These are phyloP conservation scores for Tuberolachnus salignus DNA, from an alignment of 2,888 invertebrate genomes.

Conservation along the genomic window DNA sequence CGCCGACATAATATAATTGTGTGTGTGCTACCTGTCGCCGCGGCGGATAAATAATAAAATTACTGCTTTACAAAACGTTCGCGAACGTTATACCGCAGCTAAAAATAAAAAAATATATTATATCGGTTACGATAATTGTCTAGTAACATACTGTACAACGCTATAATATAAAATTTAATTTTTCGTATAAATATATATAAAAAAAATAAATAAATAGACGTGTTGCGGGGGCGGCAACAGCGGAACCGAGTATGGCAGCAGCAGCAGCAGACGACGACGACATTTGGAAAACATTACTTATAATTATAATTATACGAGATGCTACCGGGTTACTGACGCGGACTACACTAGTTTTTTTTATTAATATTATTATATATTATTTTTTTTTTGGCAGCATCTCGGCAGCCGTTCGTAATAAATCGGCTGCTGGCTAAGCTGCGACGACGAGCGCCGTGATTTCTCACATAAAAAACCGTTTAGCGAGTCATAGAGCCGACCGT, in stretches of 20 bases:
- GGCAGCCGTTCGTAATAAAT: conserved; percentile 19
- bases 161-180: neutral
- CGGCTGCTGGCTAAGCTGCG: conserved; percentile 9
- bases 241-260: neutral
- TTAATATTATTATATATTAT: neutral
- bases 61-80: conserved; percentile 22
- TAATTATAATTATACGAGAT: neutral
- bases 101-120: no score
- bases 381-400: conserved; percentile 39
- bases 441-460: conserved; percentile 1
- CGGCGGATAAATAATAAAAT: neutral
- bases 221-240: neutral
- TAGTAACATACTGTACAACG: no score
- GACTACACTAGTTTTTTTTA: conserved; percentile 7
- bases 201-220: neutral
- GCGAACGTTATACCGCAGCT: neutral
- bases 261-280: neutral
- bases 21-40: no score
- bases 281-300: conserved; percentile 36
- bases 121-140: no score
- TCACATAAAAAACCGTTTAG: conserved; percentile 49
- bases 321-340: conserved; percentile 3
- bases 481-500: neutral
- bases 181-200: neutral
- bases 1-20: neutral